Percentiles rank a stretch among this genome's conserved stretches.
phyloP scores from a whole-genome alignment of 2,113 vertebrate genomes.

The Hippocampus mohnikei region DNA sequence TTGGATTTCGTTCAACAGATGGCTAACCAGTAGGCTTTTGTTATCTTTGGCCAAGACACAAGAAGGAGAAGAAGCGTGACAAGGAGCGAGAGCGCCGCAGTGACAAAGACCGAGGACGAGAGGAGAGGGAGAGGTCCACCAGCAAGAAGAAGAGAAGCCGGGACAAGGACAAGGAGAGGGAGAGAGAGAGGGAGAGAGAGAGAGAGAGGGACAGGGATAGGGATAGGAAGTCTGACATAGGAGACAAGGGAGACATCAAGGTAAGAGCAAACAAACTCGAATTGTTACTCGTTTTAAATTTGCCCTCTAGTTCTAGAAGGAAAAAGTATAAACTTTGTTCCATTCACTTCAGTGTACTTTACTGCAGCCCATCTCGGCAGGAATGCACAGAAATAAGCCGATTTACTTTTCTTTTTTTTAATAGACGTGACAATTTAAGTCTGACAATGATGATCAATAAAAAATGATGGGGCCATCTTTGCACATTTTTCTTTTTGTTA shows the following conservation, averaged over 20 bases:
- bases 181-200: conserved; percentile 92
- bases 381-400: too few species aligned
- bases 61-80: conserved; percentile 96
- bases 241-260: conserved; percentile 90
- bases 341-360: too few species aligned
- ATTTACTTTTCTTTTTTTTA: too few species aligned
- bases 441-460: too few species aligned
- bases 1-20: neutral
- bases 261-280: conserved; percentile 52
- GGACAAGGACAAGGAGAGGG: conserved; percentile 88
- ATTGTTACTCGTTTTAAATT: too few species aligned
- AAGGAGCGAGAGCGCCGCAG: conserved; percentile 77
- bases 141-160: conserved; percentile 94
- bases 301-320: too few species aligned
- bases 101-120: conserved; percentile 76
- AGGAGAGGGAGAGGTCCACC: conserved; percentile 81
- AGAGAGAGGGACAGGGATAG: conserved; percentile 84
- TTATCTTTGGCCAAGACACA: conserved; percentile 74
- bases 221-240: conserved; percentile 84
- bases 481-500: too few species aligned
- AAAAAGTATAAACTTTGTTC: too few species aligned
- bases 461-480: too few species aligned
- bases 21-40: neutral
- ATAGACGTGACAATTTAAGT: too few species aligned
- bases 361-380: too few species aligned